phyloP scores from a whole-genome alignment of 2,113 vertebrate species.

The Lepus americanus region DNA sequence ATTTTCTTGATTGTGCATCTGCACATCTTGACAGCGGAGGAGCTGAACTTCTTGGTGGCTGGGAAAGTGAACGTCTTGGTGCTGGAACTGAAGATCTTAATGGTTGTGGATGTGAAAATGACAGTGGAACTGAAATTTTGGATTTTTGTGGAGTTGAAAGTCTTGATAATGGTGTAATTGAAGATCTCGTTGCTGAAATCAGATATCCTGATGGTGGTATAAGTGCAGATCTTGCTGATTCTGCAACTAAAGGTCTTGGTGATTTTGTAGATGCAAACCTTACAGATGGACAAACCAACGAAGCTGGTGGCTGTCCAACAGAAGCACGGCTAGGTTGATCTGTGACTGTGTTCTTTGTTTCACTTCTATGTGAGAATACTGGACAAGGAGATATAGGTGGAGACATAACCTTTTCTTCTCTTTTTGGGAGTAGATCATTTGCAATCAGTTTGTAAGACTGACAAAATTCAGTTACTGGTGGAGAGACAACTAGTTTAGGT shows the following conservation, averaged over 20 bases:
- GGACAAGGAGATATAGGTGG: background rate
- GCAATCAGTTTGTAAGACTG: no score
- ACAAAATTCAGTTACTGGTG: no score
- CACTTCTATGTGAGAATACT: background rate
- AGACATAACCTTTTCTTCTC: no score
- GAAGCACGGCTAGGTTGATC: background rate
- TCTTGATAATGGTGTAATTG: background rate
- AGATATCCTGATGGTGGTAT: background rate
- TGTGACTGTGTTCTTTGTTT: background rate
- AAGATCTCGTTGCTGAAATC: background rate
- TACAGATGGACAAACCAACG: no score
- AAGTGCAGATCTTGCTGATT: background rate
- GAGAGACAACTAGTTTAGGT: no score
- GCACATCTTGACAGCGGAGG: background rate
- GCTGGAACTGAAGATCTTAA: background rate
- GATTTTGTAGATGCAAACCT: background rate
- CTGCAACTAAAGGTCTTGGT: background rate
- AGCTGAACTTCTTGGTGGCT: background rate
- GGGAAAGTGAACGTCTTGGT: background rate
- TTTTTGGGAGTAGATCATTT: no score
- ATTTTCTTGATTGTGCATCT: background rate
- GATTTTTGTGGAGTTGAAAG: background rate
- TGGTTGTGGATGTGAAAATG: background rate
- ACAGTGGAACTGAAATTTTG: background rate
- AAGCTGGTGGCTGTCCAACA: background rate